Evolutionary conservation across 2,113 vertebrate genomes (phyloP), one percentile per base, ranked within the genome.

Genomic region (Pionites leucogaster): DNA sequence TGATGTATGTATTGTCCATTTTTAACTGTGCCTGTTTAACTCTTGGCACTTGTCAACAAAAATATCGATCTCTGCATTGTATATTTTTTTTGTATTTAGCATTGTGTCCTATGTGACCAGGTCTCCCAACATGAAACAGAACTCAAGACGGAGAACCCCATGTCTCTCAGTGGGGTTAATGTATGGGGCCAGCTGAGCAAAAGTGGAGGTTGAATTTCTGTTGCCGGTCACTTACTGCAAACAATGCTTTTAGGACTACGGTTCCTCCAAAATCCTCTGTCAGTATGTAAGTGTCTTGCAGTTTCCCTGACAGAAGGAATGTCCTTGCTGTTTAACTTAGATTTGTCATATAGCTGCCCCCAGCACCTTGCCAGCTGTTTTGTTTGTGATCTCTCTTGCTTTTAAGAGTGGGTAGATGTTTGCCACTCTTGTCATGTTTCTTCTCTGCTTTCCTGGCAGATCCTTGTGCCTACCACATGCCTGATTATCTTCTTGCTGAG

Each of bases 401-500:
- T 59, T 11, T 25, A 33, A 33, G 47, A 55, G 11, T 20, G 37
- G 8, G 24, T 42, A 42, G 64, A 5, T 59, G 60, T 60, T 47
- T 67, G 46, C 23, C 17, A 11, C 55, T 71, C 24, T 31, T 31
- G 24, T 87, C 22, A 6, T 27, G 35, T 87, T 84, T 62, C 44
- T 72, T 64, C 37, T 41, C 22, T 44, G 35, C 49, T 62, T 67
- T 71, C 46, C 57, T 82, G 80, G 47, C 52, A 52, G 41, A 13
- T 7, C 9, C 27, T 39, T 0, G 0, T 53, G 64, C 37, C n/a
- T n/a, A 42, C 60, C 15, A 15, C 0, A 5, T 59, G 65, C 20
- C 52, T 46, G n/a, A 19, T 74, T 22, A 29, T 72, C 52, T 35
- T 41, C 13, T 20, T 64, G 22, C 31, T 57, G 41, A 77, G 57